Conservation (phyloP, 1,140 invertebrate genomes). For the Samia ricini region DNA sequence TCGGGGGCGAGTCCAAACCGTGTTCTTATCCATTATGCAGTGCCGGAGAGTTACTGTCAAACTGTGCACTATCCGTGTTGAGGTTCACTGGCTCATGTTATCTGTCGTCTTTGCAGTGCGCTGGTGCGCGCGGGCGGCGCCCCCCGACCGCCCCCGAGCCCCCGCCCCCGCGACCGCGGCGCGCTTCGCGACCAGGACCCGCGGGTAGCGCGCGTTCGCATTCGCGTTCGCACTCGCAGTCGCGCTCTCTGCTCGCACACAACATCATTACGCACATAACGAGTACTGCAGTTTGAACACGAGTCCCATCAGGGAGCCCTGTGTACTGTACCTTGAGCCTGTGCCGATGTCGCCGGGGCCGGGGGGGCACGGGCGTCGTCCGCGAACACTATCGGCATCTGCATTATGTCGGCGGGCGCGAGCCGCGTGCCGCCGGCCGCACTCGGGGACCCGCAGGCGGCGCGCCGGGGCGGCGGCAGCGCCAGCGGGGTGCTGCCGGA, state of each 20-base stretch:
- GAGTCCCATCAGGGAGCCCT: background rate
- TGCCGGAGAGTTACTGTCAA: too few relatives aligned
- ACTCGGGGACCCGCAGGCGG: background rate
- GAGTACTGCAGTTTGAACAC: background rate
- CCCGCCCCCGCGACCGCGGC: background rate
- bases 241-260: background rate
- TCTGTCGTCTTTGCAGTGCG: too few relatives aligned
- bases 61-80: too few relatives aligned
- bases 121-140: too few relatives aligned
- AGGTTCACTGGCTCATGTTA: too few relatives aligned
- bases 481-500: constrained; percentile 41
- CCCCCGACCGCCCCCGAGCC: too few relatives aligned
- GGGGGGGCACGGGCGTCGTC: constrained; percentile 18
- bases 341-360: background rate
- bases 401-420: constrained; percentile 52
- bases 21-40: too few relatives aligned
- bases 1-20: too few relatives aligned
- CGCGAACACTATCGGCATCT: constrained; percentile 50
- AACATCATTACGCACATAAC: background rate
- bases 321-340: background rate
- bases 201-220: background rate
- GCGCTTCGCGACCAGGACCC: too few relatives aligned
- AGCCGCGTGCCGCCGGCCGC: constrained; percentile 16
- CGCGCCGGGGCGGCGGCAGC: constrained; percentile 25
- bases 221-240: background rate